Conservation (phyloP, 2,888 invertebrate species). For the Timandra comae region DNA sequence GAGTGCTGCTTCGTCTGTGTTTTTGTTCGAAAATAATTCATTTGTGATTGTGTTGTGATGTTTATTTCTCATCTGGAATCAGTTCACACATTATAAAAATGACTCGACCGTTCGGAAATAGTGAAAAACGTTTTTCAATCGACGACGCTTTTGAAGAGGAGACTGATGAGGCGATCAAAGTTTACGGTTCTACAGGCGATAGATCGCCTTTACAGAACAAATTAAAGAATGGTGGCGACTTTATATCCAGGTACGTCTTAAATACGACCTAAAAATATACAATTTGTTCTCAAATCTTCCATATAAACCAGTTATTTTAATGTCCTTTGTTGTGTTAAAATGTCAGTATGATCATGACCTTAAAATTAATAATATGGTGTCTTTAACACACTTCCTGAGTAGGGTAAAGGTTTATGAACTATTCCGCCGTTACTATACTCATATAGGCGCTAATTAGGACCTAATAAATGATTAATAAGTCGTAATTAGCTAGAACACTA, state of each 20-base stretch:
- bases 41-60: too few relatives aligned
- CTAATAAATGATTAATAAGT: conserved; percentile 36
- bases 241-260: conserved; percentile 50
- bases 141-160: conserved; percentile 92
- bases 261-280: conserved; percentile 2
- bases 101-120: conserved; percentile 69
- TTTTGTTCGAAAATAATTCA: too few relatives aligned
- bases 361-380: too few relatives aligned
- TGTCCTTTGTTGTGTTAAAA: conserved; percentile 33
- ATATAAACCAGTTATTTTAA: too few relatives aligned
- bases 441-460: conserved; percentile 35
- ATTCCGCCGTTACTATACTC: conserved; percentile 19
- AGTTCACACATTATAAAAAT: conserved; percentile 48
- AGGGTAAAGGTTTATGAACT: conserved; percentile 61
- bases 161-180: conserved; percentile 88
- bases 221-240: conserved; percentile 64
- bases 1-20: too few relatives aligned
- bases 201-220: conserved; percentile 79
- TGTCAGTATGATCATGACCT: conserved; percentile 52
- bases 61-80: conserved; percentile 50
- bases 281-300: too few relatives aligned
- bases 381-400: conserved; percentile 34
- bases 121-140: conserved; percentile 85
- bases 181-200: conserved; percentile 86
- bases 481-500: conserved; percentile 23